A percentile compares a stretch with the other conserved stretches of the same genome.
Evolutionary conservation across 2,888 invertebrate species (phyloP).

Genomic region (Volucella inflata): DNA sequence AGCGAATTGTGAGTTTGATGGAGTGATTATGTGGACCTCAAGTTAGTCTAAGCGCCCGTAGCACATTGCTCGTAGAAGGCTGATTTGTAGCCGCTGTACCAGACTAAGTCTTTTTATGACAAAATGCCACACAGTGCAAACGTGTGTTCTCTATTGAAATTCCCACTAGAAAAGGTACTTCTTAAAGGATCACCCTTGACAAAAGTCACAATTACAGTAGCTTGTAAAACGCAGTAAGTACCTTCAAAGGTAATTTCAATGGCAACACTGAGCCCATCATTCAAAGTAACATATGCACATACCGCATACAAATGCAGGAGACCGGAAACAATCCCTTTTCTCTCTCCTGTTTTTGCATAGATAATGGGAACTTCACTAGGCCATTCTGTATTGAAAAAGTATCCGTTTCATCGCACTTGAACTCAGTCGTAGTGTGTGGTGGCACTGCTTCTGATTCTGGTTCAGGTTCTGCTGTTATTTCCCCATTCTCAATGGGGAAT

Average conservation of each 20-base stretch:
- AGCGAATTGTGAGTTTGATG: too few species aligned
- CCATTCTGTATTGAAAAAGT: slow-evolving; percentile 63
- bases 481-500: slow-evolving; percentile 3
- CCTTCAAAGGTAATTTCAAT: not conserved
- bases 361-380: slow-evolving; percentile 55
- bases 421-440: slow-evolving; percentile 27
- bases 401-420: slow-evolving; percentile 68
- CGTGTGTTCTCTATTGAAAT: too few species aligned
- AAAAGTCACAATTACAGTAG: too few species aligned
- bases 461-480: not conserved
- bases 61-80: too few species aligned
- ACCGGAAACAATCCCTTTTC: slow-evolving; percentile 63
- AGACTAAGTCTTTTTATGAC: too few species aligned
- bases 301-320: slow-evolving; percentile 27
- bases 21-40: too few species aligned
- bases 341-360: slow-evolving; percentile 13
- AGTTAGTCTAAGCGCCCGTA: too few species aligned
- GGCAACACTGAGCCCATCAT: slow-evolving; percentile 10
- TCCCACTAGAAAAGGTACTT: too few species aligned
- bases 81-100: too few species aligned
- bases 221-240: too few species aligned
- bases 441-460: not conserved
- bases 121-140: too few species aligned
- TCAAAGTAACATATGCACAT: not conserved
- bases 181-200: too few species aligned